Percentiles rank a stretch among this genome's conserved stretches.
Conservation (phyloP, 2,113 vertebrate genomes). For the Lepus americanus region DNA sequence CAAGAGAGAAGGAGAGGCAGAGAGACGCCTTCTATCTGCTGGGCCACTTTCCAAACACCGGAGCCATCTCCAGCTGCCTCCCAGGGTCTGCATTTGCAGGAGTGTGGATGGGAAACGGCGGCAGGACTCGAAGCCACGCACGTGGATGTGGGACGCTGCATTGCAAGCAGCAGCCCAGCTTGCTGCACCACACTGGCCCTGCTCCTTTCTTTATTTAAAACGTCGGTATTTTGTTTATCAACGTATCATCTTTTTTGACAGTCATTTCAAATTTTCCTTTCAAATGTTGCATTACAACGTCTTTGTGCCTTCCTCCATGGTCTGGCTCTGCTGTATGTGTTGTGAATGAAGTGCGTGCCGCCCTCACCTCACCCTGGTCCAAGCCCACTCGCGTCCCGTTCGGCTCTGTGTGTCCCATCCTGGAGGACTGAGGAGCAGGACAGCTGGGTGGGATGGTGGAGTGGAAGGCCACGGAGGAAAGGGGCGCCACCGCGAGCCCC, state of each 20-base stretch:
- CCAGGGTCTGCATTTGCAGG: no score
- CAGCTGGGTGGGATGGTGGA: background rate
- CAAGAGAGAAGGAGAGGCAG: no score
- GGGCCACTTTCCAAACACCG: no score
- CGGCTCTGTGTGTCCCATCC: background rate
- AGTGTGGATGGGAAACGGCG: no score
- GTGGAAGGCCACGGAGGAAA: background rate
- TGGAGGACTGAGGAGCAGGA: background rate
- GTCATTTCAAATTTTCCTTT: background rate
- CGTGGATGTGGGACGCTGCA: no score
- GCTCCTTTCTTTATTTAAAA: background rate
- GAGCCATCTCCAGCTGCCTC: no score
- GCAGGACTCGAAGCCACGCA: no score
- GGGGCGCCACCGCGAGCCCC: no score
- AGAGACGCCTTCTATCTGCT: no score
- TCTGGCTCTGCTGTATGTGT: background rate
- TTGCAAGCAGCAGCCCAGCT: no score
- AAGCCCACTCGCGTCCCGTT: background rate
- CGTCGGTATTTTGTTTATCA: background rate
- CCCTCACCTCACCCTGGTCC: background rate
- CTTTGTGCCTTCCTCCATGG: background rate
- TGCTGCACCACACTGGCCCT: no score
- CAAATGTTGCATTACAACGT: background rate
- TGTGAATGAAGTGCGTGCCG: background rate
- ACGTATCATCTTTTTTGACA: background rate